These are phyloP conservation scores for Trissolcus japonicus DNA, from an alignment of 2,888 invertebrate species.

Conservation along the genomic window DNA sequence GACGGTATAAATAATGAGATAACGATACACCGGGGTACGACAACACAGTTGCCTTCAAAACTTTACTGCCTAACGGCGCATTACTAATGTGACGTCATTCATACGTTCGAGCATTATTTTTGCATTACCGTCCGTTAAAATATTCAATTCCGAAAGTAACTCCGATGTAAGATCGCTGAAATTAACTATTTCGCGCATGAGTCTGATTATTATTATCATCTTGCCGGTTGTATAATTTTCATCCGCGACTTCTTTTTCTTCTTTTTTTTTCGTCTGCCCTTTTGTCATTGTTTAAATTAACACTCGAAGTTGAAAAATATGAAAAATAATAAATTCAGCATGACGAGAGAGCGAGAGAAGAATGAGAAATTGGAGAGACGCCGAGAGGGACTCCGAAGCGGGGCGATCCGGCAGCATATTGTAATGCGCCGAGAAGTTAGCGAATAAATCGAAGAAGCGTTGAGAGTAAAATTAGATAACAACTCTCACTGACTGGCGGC, in stretches of 20 bases:
- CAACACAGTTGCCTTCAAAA: constrained; percentile 35
- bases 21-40: constrained; percentile 48
- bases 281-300: constrained; percentile 30
- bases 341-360: constrained; percentile 36
- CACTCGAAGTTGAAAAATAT: constrained; percentile 31
- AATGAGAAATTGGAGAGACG: constrained; percentile 39
- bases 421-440: constrained; percentile 76
- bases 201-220: no score
- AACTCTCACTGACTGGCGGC: constrained; percentile 71
- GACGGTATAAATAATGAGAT: constrained; percentile 57
- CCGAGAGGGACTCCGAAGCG: constrained; percentile 52
- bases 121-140: constrained; percentile 35
- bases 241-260: neutral
- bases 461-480: constrained; percentile 77
- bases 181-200: no score
- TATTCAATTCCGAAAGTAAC: constrained; percentile 38
- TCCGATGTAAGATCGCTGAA: no score
- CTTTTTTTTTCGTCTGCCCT: neutral
- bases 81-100: constrained; percentile 41
- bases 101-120: constrained; percentile 37
- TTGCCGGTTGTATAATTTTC: no score
- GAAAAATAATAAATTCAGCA: constrained; percentile 45
- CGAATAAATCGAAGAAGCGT: constrained; percentile 77
- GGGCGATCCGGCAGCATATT: constrained; percentile 73
- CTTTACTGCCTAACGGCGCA: constrained; percentile 49